A percentile compares a stretch with the other conserved stretches of the same genome.
Conservation (phyloP, 2,113 vertebrate species). For the Vombatus ursinus region DNA sequence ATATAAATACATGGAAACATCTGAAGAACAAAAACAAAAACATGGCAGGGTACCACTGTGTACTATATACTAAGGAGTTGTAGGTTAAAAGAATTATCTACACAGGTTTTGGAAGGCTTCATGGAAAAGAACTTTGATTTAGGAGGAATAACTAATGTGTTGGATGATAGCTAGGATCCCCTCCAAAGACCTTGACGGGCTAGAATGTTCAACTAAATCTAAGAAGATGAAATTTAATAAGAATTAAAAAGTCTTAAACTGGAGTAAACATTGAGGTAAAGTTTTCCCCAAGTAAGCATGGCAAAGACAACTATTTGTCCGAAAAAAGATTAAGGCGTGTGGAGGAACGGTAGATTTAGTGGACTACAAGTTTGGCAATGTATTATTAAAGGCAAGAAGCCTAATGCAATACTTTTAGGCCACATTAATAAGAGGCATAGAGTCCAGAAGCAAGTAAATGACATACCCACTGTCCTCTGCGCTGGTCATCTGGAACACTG, state of each 20-base stretch:
- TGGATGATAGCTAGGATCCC: neutral
- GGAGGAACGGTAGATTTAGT: neutral
- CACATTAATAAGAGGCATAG: neutral
- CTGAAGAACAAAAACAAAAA: neutral
- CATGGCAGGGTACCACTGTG: neutral
- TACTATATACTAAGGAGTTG: neutral
- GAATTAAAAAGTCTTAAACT: neutral
- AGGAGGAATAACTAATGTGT: neutral
- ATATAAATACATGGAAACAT: neutral
- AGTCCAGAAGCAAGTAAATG: neutral
- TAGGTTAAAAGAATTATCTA: neutral
- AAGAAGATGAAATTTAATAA: neutral
- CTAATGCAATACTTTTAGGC: neutral
- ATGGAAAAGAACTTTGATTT: neutral
- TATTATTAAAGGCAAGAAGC: neutral
- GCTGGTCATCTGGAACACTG: neutral
- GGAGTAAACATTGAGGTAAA: neutral
- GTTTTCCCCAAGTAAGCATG: neutral
- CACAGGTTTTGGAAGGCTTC: neutral
- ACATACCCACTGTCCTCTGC: neutral
- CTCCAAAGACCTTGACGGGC: neutral
- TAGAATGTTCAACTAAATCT: neutral
- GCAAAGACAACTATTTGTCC: neutral
- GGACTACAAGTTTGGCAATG: neutral
- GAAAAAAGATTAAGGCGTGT: neutral